Conservation (phyloP, 2,888 invertebrate species). For the Halictus ligatus region DNA sequence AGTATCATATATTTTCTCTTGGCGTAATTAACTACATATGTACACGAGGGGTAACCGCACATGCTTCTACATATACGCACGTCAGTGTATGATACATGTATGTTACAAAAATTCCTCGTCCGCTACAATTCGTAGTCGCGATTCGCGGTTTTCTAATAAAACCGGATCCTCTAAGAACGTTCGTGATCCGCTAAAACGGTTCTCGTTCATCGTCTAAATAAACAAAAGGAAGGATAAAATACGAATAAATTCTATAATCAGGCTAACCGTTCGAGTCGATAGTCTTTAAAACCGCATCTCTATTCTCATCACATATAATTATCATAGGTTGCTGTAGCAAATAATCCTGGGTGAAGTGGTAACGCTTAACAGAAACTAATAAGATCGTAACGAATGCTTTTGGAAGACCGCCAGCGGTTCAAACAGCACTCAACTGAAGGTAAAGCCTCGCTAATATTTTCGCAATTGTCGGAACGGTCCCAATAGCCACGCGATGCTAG, state of each 20-base stretch:
- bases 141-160: conserved; percentile 51
- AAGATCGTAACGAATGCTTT: neutral
- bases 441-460: neutral
- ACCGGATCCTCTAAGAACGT: conserved; percentile 27
- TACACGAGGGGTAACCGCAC: conserved; percentile 71
- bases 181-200: neutral
- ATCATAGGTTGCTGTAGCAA: neutral
- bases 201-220: neutral
- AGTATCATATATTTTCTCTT: conserved; percentile 73
- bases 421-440: neutral
- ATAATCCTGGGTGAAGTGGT: neutral
- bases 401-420: conserved; percentile 54
- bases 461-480: neutral
- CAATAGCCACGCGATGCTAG: neutral
- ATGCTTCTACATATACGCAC: conserved; percentile 45
- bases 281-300: neutral
- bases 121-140: conserved; percentile 6
- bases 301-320: neutral
- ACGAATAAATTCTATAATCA: neutral
- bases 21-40: conserved; percentile 79
- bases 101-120: conserved; percentile 68
- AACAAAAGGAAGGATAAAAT: neutral
- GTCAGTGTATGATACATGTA: conserved; percentile 73
- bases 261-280: neutral
- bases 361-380: neutral